phyloP scores from a whole-genome alignment of 2,888 invertebrate species.

The Lasioglossum leucozonium region DNA sequence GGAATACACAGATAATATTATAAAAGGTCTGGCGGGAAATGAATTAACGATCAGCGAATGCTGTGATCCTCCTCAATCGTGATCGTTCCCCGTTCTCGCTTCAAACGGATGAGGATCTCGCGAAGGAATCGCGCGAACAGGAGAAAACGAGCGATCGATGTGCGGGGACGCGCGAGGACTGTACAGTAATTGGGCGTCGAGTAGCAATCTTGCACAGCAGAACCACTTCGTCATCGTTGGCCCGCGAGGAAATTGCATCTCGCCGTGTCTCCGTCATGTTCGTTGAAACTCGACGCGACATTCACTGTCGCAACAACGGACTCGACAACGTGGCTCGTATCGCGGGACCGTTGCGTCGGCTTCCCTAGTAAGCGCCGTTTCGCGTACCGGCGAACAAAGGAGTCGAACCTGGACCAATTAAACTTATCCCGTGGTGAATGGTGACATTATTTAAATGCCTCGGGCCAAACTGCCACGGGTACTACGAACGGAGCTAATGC shows the following conservation, averaged over 20 bases:
- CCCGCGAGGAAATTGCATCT: slow-evolving; percentile 71
- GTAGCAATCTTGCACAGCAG: slow-evolving; percentile 54
- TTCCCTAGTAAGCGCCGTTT: slow-evolving; percentile 39
- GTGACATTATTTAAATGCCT: not conserved
- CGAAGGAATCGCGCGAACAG: slow-evolving; percentile 20
- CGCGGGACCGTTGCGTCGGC: slow-evolving; percentile 35
- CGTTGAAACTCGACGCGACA: slow-evolving; percentile 72
- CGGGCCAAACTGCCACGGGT: not conserved
- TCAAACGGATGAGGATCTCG: not conserved
- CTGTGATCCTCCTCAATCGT: not conserved
- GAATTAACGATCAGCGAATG: not conserved
- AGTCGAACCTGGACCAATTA: slow-evolving; percentile 29
- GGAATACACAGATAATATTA: not conserved
- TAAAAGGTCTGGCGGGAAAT: not conserved
- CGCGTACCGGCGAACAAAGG: slow-evolving; percentile 30
- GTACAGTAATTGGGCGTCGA: slow-evolving; percentile 60
- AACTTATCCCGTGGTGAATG: not conserved
- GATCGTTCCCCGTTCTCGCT: not conserved
- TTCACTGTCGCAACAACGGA: slow-evolving; percentile 76
- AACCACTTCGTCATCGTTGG: slow-evolving; percentile 74
- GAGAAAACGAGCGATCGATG: slow-evolving; percentile 13
- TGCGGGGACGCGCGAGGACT: slow-evolving; percentile 26
- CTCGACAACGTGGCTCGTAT: slow-evolving; percentile 48
- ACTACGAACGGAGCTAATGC: not conserved
- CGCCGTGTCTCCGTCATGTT: slow-evolving; percentile 75